phyloP scores from a whole-genome alignment of 2,113 vertebrate species.

The Lethenteron camtschaticum region DNA sequence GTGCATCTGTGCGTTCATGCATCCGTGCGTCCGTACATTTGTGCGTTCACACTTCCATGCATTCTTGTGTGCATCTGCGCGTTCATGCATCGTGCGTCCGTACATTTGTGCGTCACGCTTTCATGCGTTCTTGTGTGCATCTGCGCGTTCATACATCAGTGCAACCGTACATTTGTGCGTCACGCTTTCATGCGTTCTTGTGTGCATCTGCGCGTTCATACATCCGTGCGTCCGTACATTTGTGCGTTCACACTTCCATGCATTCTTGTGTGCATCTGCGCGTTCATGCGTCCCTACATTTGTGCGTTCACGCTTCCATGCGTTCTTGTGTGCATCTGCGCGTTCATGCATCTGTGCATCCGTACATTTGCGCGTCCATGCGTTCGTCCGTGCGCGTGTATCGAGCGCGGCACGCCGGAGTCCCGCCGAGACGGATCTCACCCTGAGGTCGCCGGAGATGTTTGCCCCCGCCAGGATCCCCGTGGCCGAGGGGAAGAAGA shows the following conservation, averaged over 20 bases:
- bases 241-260: not conserved
- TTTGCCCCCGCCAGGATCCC: constrained; percentile 90
- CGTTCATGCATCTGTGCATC: not conserved
- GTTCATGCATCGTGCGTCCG: not conserved
- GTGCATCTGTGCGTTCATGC: not conserved
- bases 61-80: not conserved
- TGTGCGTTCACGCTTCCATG: not conserved
- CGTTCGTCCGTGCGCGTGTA: not conserved
- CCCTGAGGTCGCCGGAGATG: constrained; percentile 89
- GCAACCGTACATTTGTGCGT: not conserved
- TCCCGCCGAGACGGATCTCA: constrained; percentile 11
- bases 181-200: not conserved
- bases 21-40: not conserved
- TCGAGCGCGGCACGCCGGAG: not conserved
- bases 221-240: not conserved
- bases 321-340: not conserved
- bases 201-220: not conserved
- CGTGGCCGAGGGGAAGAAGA: constrained; percentile 86
- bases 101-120: not conserved
- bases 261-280: not conserved
- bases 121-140: not conserved
- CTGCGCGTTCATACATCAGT: not conserved
- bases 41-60: too few relatives aligned
- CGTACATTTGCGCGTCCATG: not conserved
- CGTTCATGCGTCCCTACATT: not conserved